Base-by-base conservation (phyloP, 2,113 vertebrate genomes). In the Corythornis vintsioides region DNA sequence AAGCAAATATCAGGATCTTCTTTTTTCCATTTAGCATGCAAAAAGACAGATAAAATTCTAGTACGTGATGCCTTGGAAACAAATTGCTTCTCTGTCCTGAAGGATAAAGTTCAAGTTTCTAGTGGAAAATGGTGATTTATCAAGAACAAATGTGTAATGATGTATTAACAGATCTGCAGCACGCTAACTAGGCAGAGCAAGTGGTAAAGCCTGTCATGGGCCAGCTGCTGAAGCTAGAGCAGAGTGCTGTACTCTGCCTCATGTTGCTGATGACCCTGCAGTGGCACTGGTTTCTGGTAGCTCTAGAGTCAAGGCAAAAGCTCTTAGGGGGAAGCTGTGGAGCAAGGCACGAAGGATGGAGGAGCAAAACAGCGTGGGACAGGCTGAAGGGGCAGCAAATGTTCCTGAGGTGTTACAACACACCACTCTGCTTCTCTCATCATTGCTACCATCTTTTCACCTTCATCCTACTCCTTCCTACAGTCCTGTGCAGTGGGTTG, bases 151-250 rank as follows among this genome's bases (percentile, higher is more conserved):
- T 17, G 9, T 60, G 59, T 83, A 56, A 71, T 88, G 74, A 47
- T 77, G 83, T 74, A 31, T 71, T 81, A 67, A 59, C 31, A 86
- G 72, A n/a, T 53, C 29, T 9, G 35, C 48, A 79, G 83, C 92
- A 76, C 2, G 0, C 5, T 47, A 61, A 72, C 18, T 45, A 0
- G 13, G 10, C 35, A 67, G 61, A 79, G n/a, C 60, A 21, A 24
- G 13, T 0, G 0, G n/a, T 35, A 31, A 20, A 84, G 14, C 55
- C 59, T 52, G 0, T 26, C 0, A 3, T 21, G n/a, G 83, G 50
- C 56, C 76, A 24, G 28, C 59, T 75, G 78, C 52, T 75, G 3
- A 75, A 38, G 35, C 50, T 10, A 40, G 45, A 20, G 15, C 33
- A 42, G 47, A 17, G 33, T 24, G 7, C 35, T 17, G 1, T 48